Evolutionary conservation across 2,113 vertebrate genomes (phyloP).

Genomic region (Pyrgilauda ruficollis): DNA sequence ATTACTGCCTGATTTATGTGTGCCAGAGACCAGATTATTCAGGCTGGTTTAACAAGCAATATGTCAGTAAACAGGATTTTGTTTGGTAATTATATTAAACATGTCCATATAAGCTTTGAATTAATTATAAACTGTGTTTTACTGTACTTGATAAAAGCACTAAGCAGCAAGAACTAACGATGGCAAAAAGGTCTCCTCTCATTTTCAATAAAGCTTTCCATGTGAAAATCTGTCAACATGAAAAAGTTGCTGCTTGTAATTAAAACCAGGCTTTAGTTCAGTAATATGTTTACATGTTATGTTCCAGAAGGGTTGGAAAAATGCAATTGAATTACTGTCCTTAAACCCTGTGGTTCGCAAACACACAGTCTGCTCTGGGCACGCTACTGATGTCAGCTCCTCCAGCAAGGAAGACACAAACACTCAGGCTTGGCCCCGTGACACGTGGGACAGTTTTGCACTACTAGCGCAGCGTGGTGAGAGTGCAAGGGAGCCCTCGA

Average conservation of each 20-base stretch:
- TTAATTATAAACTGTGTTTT: constrained; percentile 67
- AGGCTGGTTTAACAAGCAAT: constrained; percentile 56
- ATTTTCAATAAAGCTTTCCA: constrained; percentile 59
- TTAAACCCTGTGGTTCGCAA: not conserved
- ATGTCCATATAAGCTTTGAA: constrained; percentile 55
- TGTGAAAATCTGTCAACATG: constrained; percentile 68
- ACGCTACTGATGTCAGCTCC: not conserved
- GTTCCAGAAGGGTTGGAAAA: constrained; percentile 43
- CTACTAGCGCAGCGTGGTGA: not conserved
- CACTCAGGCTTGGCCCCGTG: not conserved
- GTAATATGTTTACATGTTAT: constrained; percentile 46
- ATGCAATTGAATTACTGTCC: constrained; percentile 33
- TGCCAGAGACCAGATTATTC: constrained; percentile 69
- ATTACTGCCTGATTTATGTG: constrained; percentile 62
- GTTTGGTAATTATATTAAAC: constrained; percentile 66
- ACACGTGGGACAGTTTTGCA: not conserved
- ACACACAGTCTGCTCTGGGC: not conserved
- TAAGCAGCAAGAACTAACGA: constrained; percentile 63
- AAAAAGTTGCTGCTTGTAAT: constrained; percentile 62
- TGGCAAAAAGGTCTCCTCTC: constrained; percentile 53
- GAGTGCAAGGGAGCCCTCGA: not conserved
- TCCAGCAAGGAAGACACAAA: not conserved
- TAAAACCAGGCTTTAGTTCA: constrained; percentile 49
- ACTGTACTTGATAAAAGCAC: constrained; percentile 56
- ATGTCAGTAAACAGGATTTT: constrained; percentile 69